These are phyloP conservation scores for Butorides virescens DNA, from an alignment of 2,113 vertebrate species.

Conservation along the genomic window DNA sequence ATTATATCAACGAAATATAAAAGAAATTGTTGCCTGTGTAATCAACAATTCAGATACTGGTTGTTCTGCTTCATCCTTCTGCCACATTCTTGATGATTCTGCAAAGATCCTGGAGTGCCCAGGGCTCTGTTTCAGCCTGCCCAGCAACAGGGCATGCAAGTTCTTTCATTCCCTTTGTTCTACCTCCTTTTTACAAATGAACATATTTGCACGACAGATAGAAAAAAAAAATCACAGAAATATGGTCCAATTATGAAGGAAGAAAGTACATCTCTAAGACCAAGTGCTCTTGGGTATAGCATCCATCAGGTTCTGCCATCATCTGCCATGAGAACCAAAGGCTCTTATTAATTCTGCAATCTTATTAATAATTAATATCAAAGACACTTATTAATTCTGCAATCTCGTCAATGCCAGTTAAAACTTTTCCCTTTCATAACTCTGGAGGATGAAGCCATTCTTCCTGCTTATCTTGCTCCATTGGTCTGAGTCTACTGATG, in stretches of 20 bases:
- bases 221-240: background rate
- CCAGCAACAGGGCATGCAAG: background rate
- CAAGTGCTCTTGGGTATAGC: background rate
- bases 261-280: background rate
- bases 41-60: background rate
- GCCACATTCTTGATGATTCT: background rate
- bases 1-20: background rate
- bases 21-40: background rate
- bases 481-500: background rate
- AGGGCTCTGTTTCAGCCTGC: background rate
- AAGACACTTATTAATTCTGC: background rate
- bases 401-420: background rate
- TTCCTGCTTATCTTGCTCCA: background rate
- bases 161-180: background rate
- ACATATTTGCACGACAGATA: background rate
- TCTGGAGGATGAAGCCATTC: background rate
- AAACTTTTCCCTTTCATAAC: rapidly evolving
- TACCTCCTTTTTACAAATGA: background rate
- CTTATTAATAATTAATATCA: no score
- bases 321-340: background rate
- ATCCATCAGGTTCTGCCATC: background rate
- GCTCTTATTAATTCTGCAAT: background rate
- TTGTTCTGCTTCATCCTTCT: background rate
- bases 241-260: background rate
- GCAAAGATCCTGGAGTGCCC: background rate